Evolutionary conservation across 2,888 invertebrate species (phyloP), one percentile per base, ranked within the genome.

Genomic region (Lypha dubia): DNA sequence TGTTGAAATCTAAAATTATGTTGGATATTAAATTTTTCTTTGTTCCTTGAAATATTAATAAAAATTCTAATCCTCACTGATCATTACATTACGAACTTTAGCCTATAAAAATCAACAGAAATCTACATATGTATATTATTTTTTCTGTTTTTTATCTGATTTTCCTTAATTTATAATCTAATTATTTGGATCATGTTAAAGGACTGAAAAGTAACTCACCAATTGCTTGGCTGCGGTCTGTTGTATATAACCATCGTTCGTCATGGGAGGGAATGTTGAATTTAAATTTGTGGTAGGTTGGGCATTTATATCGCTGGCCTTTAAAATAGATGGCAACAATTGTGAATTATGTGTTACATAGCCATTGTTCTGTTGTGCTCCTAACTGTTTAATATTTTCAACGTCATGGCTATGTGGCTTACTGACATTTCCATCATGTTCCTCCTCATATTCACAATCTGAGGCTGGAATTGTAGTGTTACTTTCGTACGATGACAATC

Each of bases 221-320:
- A 87, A 82, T 46, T 75, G 83, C 53, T 87, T 86, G 15, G 88
- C 77, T 22, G 85, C 80, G 67, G 88, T 87, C 20, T 88, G 88
- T 41, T 87, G 88, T 17, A 90, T 88, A 58, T 90, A 89, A 58
- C 86, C 87, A 75, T 87, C 87, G 8, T 86, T 63, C 7, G 86
- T 63, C 81, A 84, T 74, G 11, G 67, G 41, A 35, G 81, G 84
- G 41, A 84, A 82, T 62, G 83, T 71, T 79, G 83, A 3, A 13
- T 65, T 80, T 63, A 86, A 74, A 51, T 79, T 81, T 53, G 46
- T 35, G 13, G 49, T 15, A 46, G 82, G 49, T 32, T 76, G 9
- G 51, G 68, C 46, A 80, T 24, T 71, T 53, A 35, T 73, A 38
- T 74, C 70, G 0, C 68, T 15, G 63, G 67, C 24, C 60, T 71